Evolutionary conservation across 2,888 invertebrate genomes (phyloP), one percentile per base, ranked within the genome.

Genomic region (Griposia aprilina): DNA sequence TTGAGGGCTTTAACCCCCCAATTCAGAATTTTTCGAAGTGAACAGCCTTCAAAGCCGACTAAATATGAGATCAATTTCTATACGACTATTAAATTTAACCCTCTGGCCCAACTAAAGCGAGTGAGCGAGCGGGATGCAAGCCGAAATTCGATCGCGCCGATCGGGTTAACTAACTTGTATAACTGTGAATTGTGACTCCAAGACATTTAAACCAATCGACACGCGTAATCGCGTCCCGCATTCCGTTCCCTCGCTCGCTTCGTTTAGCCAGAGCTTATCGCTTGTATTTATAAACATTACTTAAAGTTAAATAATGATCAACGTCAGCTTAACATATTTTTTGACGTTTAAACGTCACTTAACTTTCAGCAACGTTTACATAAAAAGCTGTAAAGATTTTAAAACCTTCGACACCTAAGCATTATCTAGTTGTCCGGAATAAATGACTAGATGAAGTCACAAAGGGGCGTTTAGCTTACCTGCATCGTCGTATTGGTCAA

Each of bases 401-500:
- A n/a, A 67, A n/a, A 41, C 8, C 10, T n/a, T 41, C 10, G 26
- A 23, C 4, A 23, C 30, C 17, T 17, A 30, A 45, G 8, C 10
- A 41, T 5, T 23, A 23, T 2, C 0, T 26, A 48, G 1, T 11
- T 70, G 1, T 30, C 23, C 11, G 13, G 5, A 55, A 45, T 30
- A 30, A 17, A 2, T 2, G 0, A 45, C 1, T n/a, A n/a, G 8
- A 30, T 57, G 0, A 23, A 20, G 26, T 26, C 2, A 26, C 1
- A 62, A 45, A n/a, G 8, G 2, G 11, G 17, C 0, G 3, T 7
- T 45, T 50, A 4, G 10, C 23, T 57, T 76, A 94, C 96, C 94
- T 90, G 93, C 87, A 10, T 96, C 96, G 10, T 96, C 96, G 76
- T 96, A 96, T 60, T 96, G 94, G 78, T 96, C 95, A 50, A 95